A percentile compares a stretch with the other conserved stretches of the same genome.
Evolutionary conservation across 2,797 vertebrate species (phyloP).

Genomic region (Taeniopygia guttata): DNA sequence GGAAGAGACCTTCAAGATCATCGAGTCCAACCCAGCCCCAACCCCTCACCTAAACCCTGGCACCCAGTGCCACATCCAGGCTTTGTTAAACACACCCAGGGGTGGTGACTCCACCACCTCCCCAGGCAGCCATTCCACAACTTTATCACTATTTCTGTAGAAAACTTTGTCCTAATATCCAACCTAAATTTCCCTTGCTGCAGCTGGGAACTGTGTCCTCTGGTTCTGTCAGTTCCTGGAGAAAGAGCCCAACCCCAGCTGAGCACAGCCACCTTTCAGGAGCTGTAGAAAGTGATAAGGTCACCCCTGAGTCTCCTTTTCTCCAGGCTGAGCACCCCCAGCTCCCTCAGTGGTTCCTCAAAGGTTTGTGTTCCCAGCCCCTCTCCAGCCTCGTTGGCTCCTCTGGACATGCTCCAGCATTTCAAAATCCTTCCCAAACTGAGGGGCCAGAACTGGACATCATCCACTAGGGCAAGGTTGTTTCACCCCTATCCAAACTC

Average conservation of each 20-base stretch:
- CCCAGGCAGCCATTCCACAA: too few species aligned
- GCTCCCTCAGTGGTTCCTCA: neutral
- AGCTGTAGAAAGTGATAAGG: neutral
- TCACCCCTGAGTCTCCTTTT: neutral
- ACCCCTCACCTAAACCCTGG: neutral
- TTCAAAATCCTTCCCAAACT: neutral
- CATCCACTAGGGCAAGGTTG: too few species aligned
- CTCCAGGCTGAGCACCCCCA: neutral
- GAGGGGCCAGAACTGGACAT: neutral
- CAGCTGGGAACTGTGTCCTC: too few species aligned
- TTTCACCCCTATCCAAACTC: accelerated
- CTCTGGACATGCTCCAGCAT: neutral
- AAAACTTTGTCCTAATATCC: too few species aligned
- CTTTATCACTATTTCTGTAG: too few species aligned
- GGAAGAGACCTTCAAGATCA: neutral
- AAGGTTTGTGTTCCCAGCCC: neutral
- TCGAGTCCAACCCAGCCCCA: neutral
- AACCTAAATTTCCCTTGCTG: too few species aligned
- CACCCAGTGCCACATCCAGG: neutral
- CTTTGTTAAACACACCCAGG: neutral
- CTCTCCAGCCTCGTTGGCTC: neutral
- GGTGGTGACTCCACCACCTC: neutral
- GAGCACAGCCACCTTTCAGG: neutral
- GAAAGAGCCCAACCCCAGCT: too few species aligned
- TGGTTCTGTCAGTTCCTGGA: too few species aligned